These are phyloP conservation scores for Bicyclus anynana DNA, from an alignment of 1,140 invertebrate genomes.

Conservation along the genomic window DNA sequence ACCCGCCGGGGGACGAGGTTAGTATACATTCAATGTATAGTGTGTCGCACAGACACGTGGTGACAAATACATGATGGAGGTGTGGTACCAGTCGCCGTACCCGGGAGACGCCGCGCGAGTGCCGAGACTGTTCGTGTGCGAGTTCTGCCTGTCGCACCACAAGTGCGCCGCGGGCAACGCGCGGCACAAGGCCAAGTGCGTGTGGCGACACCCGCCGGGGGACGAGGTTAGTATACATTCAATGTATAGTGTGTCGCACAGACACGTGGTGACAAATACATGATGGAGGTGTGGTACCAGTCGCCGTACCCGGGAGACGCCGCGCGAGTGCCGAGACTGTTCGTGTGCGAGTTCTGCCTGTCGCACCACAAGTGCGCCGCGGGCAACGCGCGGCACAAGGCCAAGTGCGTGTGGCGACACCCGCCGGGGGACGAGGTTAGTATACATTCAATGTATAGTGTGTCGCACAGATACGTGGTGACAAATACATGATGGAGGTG, in stretches of 20 bases:
- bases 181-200: conserved; percentile 92
- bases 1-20: conserved; percentile 97
- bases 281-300: conserved; percentile 99
- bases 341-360: no score
- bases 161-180: conserved; percentile 91
- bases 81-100: conserved; percentile 99
- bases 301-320: conserved; percentile 98
- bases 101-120: conserved; percentile 96
- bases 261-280: no score
- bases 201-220: conserved; percentile 95
- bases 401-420: conserved; percentile 95
- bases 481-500: no score
- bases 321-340: no score
- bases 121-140: no score
- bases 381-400: conserved; percentile 89
- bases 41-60: no score
- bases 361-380: conserved; percentile 94
- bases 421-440: conserved; percentile 96
- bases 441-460: no score
- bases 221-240: no score
- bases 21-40: no score
- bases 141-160: conserved; percentile 96
- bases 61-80: no score
- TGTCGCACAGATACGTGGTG: no score
- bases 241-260: no score